Conservation (phyloP, 2,113 vertebrate species). For the Helogale parvula region DNA sequence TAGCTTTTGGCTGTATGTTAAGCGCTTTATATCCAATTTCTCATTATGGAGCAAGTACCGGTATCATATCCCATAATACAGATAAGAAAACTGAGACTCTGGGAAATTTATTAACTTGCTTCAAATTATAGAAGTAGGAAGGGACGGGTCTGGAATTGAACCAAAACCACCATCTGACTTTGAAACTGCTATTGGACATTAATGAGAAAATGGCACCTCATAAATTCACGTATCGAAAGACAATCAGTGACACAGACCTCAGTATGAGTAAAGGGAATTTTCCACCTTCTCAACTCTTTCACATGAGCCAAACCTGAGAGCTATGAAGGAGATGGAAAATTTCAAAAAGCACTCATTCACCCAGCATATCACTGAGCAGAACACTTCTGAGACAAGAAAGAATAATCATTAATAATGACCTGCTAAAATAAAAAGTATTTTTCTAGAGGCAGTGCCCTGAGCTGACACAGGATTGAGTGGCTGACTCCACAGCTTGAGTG, state of each 20-base stretch:
- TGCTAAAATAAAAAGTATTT: slow-evolving; percentile 63
- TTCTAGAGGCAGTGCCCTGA: slow-evolving; percentile 55
- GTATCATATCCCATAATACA: not conserved
- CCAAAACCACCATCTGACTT: not conserved
- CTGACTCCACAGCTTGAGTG: not conserved
- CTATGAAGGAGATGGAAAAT: slow-evolving; percentile 61
- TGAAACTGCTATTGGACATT: not conserved
- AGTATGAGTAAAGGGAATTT: slow-evolving; percentile 3
- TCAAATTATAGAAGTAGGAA: not conserved
- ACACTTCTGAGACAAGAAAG: slow-evolving; percentile 55
- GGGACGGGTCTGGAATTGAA: not conserved
- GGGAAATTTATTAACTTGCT: not conserved
- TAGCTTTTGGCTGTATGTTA: not conserved
- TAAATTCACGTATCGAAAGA: not conserved
- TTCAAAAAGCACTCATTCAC: slow-evolving; percentile 60
- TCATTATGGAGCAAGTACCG: not conserved
- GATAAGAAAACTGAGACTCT: not conserved
- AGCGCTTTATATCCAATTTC: not conserved
- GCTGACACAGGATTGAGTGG: slow-evolving; percentile 12
- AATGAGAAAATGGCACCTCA: not conserved
- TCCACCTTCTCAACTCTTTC: slow-evolving; percentile 44
- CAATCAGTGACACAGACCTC: not conserved
- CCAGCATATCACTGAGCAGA: slow-evolving; percentile 21
- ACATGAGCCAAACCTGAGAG: slow-evolving; percentile 45
- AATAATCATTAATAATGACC: slow-evolving; percentile 58